Conservation (phyloP, 2,888 invertebrate genomes). For the Acanthosepion pharaonis region DNA sequence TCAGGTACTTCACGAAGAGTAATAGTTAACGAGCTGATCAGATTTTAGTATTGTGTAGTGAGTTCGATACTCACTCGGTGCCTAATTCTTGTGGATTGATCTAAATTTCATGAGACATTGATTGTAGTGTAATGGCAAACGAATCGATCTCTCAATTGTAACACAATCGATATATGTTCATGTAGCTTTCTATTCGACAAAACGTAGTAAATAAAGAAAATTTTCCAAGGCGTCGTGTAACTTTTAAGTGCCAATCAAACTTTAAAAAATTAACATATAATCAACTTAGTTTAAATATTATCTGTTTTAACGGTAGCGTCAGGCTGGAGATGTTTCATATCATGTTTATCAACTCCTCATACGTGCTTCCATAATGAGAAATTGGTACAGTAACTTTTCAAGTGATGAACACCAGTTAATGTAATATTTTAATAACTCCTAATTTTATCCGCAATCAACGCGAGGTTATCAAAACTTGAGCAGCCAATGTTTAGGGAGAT, state of each 20-base stretch:
- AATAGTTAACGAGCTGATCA: no score
- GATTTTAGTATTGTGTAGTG: no score
- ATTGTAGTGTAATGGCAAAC: no score
- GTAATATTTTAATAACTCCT: not conserved
- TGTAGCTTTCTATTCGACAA: no score
- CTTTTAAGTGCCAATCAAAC: not conserved
- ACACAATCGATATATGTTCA: no score
- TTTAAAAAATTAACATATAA: not conserved
- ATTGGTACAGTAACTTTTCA: not conserved
- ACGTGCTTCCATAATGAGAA: not conserved
- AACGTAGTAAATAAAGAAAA: not conserved
- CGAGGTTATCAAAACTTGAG: not conserved
- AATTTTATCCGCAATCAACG: not conserved
- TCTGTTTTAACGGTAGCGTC: not conserved
- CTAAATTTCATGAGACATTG: no score
- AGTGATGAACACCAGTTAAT: not conserved
- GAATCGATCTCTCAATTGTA: no score
- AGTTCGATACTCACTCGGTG: no score
- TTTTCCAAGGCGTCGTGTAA: not conserved
- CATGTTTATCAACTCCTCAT: not conserved
- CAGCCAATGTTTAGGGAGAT: not conserved
- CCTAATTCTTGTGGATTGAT: no score
- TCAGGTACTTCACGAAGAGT: no score
- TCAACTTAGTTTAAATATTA: not conserved
- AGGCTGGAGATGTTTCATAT: not conserved